Conservation (phyloP, 2,113 vertebrate species). For the Chauna torquata region DNA sequence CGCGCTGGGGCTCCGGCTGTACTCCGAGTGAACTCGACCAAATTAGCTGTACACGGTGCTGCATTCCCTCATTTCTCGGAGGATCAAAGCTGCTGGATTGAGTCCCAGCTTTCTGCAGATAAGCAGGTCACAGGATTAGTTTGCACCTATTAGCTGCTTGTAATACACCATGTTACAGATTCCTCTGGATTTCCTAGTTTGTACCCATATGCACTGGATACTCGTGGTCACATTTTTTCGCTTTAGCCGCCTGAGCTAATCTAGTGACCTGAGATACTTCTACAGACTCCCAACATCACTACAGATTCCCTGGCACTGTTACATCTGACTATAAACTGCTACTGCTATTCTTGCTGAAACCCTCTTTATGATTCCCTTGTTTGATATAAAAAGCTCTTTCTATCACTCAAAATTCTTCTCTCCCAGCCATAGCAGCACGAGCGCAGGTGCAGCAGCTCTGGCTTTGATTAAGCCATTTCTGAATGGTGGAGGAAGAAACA, state of each 20-base stretch:
- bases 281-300: not conserved
- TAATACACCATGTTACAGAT: slow-evolving; percentile 56
- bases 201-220: not conserved
- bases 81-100: slow-evolving; percentile 77
- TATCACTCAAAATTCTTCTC: slow-evolving; percentile 48
- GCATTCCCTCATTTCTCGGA: slow-evolving; percentile 67
- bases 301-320: not conserved
- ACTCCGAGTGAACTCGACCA: slow-evolving; percentile 76
- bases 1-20: slow-evolving; percentile 26
- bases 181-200: slow-evolving; percentile 67
- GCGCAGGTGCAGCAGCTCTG: slow-evolving; percentile 6
- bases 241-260: slow-evolving; percentile 37
- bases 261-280: slow-evolving; percentile 38
- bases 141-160: slow-evolving; percentile 69
- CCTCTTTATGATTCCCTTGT: slow-evolving; percentile 23
- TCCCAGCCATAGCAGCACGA: slow-evolving; percentile 9
- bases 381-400: slow-evolving; percentile 47
- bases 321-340: slow-evolving; percentile 27
- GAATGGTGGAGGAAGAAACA: slow-evolving; percentile 27
- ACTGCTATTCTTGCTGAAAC: not conserved
- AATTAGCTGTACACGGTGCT: slow-evolving; percentile 75
- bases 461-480: slow-evolving; percentile 8
- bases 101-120: slow-evolving; percentile 74
- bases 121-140: slow-evolving; percentile 78
- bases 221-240: slow-evolving; percentile 29